phyloP scores from a whole-genome alignment of 1,140 invertebrate species.

The Heliconius melpomene region DNA sequence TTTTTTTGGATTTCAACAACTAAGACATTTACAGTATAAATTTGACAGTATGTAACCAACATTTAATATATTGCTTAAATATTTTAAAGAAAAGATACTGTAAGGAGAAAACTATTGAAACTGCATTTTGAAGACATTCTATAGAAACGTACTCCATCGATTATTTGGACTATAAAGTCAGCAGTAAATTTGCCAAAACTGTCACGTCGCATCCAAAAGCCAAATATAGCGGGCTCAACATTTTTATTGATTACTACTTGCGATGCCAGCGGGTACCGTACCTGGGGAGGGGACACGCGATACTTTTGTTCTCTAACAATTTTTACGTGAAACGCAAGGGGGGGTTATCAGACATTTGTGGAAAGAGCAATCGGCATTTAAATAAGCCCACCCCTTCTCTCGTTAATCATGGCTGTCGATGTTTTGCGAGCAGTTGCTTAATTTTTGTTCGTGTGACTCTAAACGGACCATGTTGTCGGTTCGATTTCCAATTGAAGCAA shows the following conservation, averaged over 20 bases:
- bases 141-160: neutral
- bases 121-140: too few relatives aligned
- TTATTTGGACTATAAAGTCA: neutral
- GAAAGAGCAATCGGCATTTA: constrained; percentile 25
- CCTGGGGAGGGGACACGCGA: constrained; percentile 44
- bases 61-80: too few relatives aligned
- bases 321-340: constrained; percentile 29
- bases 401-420: constrained; percentile 19
- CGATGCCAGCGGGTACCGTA: constrained; percentile 26
- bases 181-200: constrained; percentile 23
- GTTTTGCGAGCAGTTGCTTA: neutral
- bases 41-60: too few relatives aligned
- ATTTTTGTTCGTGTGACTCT: neutral
- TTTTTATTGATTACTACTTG: constrained; percentile 58
- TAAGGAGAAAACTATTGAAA: too few relatives aligned
- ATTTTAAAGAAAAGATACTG: too few relatives aligned
- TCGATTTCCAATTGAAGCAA: too few relatives aligned
- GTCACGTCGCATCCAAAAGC: constrained; percentile 26
- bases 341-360: constrained; percentile 17
- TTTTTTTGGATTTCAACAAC: too few relatives aligned
- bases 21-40: too few relatives aligned
- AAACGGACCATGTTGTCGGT: too few relatives aligned
- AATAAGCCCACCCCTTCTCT: constrained; percentile 18
- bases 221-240: constrained; percentile 42
- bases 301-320: constrained; percentile 32